Conservation (phyloP, 2,797 vertebrate genomes). For the Poeciliopsis turneri region DNA sequence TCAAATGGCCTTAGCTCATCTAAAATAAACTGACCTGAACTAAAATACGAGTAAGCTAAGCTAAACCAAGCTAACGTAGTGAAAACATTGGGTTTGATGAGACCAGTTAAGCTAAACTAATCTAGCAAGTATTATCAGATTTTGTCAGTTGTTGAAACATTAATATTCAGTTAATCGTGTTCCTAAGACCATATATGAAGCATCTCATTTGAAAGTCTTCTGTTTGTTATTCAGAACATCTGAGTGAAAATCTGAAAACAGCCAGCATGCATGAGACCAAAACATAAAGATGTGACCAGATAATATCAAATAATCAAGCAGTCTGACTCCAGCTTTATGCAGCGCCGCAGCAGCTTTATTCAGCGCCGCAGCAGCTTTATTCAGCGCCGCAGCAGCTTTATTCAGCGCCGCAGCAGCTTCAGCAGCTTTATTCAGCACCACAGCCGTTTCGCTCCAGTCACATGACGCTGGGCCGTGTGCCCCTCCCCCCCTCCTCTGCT, state of each 20-base stretch:
- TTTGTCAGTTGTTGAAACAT: background rate
- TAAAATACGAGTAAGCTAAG: too few species aligned
- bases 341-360: too few species aligned
- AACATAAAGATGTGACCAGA: background rate
- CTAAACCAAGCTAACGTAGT: too few species aligned
- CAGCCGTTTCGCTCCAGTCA: constrained; percentile 35
- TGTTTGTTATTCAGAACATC: background rate
- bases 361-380: too few species aligned
- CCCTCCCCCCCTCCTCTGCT: constrained; percentile 17
- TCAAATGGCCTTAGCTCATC: background rate
- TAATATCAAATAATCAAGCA: background rate
- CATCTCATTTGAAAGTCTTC: background rate
- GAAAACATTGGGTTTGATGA: background rate
- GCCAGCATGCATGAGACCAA: background rate
- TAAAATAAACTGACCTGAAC: background rate
- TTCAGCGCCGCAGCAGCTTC: too few species aligned
- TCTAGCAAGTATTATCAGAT: background rate
- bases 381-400: too few species aligned
- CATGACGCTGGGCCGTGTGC: constrained; percentile 70
- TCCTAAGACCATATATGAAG: too few species aligned
- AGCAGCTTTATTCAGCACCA: too few species aligned
- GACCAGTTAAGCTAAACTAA: background rate
- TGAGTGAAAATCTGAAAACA: background rate
- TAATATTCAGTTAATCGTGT: too few species aligned
- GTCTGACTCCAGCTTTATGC: background rate